phyloP scores from a whole-genome alignment of 2,888 invertebrate species.

The Lasioglossum morio region DNA sequence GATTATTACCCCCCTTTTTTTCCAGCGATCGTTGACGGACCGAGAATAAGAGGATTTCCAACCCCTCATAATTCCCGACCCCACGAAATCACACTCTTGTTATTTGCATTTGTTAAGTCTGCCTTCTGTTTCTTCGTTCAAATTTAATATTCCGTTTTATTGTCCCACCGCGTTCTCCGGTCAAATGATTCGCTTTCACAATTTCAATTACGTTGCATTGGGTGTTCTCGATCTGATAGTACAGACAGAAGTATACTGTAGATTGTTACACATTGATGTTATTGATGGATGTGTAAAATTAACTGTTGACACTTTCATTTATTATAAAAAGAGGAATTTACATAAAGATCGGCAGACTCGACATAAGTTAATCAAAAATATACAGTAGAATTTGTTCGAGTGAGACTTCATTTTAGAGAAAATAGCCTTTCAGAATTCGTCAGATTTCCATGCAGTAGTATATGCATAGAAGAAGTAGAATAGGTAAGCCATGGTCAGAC shows the following conservation, averaged over 20 bases:
- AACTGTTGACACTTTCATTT: too few relatives aligned
- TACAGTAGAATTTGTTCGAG: neutral
- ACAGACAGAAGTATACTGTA: neutral
- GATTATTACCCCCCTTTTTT: neutral
- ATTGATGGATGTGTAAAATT: too few relatives aligned
- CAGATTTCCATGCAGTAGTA: neutral
- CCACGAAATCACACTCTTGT: neutral
- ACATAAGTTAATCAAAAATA: neutral
- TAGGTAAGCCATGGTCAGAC: neutral
- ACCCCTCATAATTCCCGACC: neutral
- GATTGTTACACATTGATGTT: too few relatives aligned
- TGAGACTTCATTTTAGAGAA: too few relatives aligned
- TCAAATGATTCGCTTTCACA: too few relatives aligned
- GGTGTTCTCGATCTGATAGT: neutral
- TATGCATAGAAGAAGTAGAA: neutral
- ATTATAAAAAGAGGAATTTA: too few relatives aligned
- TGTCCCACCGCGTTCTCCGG: neutral
- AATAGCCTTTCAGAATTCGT: neutral
- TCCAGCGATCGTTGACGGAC: neutral
- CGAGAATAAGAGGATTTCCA: conserved; percentile 2
- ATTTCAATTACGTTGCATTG: neutral
- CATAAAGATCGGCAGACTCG: too few relatives aligned
- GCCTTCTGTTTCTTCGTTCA: neutral
- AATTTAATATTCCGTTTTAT: neutral
- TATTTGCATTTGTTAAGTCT: neutral